Base-by-base conservation (phyloP, 2,888 invertebrate genomes). In the Harpalus rubripes region DNA sequence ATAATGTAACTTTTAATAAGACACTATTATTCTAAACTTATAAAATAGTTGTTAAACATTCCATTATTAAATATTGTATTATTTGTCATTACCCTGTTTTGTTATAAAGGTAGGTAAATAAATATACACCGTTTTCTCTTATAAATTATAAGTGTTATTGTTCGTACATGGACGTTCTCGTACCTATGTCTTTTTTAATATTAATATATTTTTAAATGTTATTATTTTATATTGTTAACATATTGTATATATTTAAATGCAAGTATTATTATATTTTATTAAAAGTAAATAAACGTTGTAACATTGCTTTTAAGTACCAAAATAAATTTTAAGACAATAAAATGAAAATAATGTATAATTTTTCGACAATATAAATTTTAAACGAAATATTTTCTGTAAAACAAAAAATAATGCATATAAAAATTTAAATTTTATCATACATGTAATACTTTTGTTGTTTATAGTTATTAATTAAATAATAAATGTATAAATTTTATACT, bases 201-300 rank as follows among this genome's bases (percentile, higher is more conserved):
- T 85, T 74, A 87, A 76, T 52, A 52, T 52, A 32, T 52, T 52
- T 52, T 52, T 52, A 52, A 52, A 52, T 52, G 44, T 52, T 52
- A 52, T 52, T 52, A 12, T 52, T 12, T 52, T 52, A 12, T 52
- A 52, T 52, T 52, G 76, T 83, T 26, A 83, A 89, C n/a, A 84
- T 87, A 3, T 85, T 89, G 12, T 88, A 88, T 22, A 89, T 88
- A 26, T 32, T 32, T 87, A 91, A 52, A 87, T 88, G 52, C 88
- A 88, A n/a, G 87, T 87, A 22, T 86, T 88, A 65, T 87, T 89
- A 81, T 5, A 32, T 32, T 32, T 32, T 52, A 12, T 52, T 52
- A 52, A 52, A 52, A 52, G 10, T 10, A 52, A 8, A 52, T 52
- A 32, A n/a, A 61, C 61, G 16, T 44, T 44, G 44, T 52, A 52